Evolutionary conservation across 2,888 invertebrate species (phyloP).

Genomic region (Sesia bembeciformis): DNA sequence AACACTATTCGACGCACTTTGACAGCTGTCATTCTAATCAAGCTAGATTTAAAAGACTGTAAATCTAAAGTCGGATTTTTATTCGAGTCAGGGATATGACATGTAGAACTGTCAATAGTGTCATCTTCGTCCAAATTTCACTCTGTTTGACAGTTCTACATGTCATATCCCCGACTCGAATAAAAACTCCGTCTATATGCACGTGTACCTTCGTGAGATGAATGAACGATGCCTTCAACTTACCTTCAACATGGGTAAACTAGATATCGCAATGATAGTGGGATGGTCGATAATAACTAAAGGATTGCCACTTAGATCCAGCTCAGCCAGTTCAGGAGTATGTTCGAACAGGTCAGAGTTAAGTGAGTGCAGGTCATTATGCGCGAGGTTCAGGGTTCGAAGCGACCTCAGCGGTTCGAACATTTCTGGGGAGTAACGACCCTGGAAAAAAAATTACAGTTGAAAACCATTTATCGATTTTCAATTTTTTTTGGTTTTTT

Average conservation of each 20-base stretch:
- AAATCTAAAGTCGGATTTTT: no score
- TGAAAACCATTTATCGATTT: neutral
- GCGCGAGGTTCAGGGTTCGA: slow-evolving; percentile 76
- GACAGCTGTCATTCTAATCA: no score
- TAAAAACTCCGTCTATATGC: no score
- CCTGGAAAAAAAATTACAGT: slow-evolving; percentile 50
- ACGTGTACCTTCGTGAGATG: no score
- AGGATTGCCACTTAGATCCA: slow-evolving; percentile 85
- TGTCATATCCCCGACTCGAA: no score
- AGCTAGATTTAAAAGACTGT: no score
- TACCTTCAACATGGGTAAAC: slow-evolving; percentile 78
- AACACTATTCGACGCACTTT: no score
- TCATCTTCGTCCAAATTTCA: no score
- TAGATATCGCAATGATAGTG: slow-evolving; percentile 78
- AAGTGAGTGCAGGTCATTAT: slow-evolving; percentile 82
- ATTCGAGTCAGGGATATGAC: no score
- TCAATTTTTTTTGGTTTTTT: no score
- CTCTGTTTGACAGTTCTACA: no score
- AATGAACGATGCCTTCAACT: slow-evolving; percentile 1
- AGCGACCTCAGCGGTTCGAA: slow-evolving; percentile 76
- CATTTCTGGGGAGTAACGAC: slow-evolving; percentile 68
- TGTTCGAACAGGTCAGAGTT: slow-evolving; percentile 85
- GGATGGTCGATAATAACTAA: slow-evolving; percentile 77
- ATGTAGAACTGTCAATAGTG: no score
- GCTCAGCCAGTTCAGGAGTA: slow-evolving; percentile 76